phyloP scores from a whole-genome alignment of 2,113 vertebrate species.

The Cygnus buccinator region DNA sequence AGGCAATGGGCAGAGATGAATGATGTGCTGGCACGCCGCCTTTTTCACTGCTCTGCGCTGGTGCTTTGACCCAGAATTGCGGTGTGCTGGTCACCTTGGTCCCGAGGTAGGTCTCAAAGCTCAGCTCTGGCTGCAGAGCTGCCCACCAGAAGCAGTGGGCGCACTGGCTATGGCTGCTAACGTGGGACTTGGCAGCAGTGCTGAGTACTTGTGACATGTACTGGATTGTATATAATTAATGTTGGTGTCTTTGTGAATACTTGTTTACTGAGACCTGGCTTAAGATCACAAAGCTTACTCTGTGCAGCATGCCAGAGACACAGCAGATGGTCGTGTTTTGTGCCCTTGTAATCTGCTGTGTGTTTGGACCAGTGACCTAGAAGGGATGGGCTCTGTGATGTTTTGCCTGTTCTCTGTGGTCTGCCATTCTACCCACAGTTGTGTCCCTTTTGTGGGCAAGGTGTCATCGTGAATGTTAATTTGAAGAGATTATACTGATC shows the following conservation, averaged over 20 bases:
- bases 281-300: neutral
- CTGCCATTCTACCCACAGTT: neutral
- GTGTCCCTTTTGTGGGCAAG: neutral
- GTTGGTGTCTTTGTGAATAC: neutral
- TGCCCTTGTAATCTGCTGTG: neutral
- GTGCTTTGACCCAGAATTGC: too few relatives aligned
- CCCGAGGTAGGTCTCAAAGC: neutral
- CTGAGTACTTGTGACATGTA: neutral
- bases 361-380: neutral
- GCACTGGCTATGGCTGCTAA: neutral
- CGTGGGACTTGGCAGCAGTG: neutral
- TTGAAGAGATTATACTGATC: neutral
- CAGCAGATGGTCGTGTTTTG: neutral
- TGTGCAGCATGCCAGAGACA: neutral
- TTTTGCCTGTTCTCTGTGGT: neutral
- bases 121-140: neutral
- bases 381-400: neutral
- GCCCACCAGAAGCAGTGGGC: too few relatives aligned
- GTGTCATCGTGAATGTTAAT: neutral
- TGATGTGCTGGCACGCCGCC: too few relatives aligned
- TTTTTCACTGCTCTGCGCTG: neutral
- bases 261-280: neutral
- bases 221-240: neutral
- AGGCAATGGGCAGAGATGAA: neutral
- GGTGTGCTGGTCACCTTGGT: too few relatives aligned